phyloP scores from a whole-genome alignment of 2,888 invertebrate genomes.

The Dendrolimus houi region DNA sequence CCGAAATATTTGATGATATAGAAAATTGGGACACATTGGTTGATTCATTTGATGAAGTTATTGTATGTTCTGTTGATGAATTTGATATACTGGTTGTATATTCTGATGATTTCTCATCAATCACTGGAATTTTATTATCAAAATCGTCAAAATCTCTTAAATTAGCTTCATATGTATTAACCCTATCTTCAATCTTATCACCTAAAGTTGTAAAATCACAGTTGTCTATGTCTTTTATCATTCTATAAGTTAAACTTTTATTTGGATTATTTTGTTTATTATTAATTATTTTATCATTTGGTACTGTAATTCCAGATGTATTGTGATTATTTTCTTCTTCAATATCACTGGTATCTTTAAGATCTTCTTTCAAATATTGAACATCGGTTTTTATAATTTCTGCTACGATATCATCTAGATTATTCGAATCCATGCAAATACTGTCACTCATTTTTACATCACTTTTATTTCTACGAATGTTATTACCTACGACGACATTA shows the following conservation, averaged over 20 bases:
- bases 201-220: constrained; percentile 69
- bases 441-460: too few species aligned
- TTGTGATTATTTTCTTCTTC: too few species aligned
- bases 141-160: constrained; percentile 40
- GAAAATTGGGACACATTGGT: neutral
- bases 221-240: constrained; percentile 62
- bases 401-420: too few species aligned
- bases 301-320: too few species aligned
- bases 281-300: too few species aligned
- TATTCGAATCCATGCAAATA: too few species aligned
- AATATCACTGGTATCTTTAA: too few species aligned
- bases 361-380: too few species aligned
- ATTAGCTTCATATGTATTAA: constrained; percentile 43
- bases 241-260: constrained; percentile 13
- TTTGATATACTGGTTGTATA: neutral
- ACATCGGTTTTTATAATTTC: too few species aligned
- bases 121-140: neutral
- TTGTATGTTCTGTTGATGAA: neutral
- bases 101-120: neutral
- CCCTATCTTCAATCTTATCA: constrained; percentile 62
- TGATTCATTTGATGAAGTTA: neutral
- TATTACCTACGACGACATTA: too few species aligned
- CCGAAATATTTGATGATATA: neutral
- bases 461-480: too few species aligned
- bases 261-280: neutral